phyloP scores from a whole-genome alignment of 1,140 invertebrate species.

The Trissolcus basalis region DNA sequence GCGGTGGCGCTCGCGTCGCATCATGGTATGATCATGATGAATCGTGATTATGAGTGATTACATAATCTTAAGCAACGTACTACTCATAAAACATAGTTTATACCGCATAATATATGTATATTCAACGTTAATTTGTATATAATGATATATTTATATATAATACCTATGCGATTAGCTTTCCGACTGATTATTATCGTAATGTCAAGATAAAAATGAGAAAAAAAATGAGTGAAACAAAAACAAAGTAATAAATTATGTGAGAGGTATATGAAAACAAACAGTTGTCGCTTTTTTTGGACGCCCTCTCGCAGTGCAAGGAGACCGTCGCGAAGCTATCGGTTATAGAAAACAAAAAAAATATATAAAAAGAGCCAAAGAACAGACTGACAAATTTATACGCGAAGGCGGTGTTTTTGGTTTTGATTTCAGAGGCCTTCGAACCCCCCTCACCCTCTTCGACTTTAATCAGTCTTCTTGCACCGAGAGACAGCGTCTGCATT shows the following conservation, averaged over 20 bases:
- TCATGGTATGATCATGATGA: conserved; percentile 54
- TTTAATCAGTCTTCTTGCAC: conserved; percentile 35
- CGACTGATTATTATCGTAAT: conserved; percentile 74
- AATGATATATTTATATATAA: conserved; percentile 69
- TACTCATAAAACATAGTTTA: conserved; percentile 59
- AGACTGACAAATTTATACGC: conserved; percentile 45
- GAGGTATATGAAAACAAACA: conserved; percentile 10
- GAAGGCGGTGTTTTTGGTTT: conserved; percentile 25
- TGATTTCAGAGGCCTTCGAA: conserved; percentile 13
- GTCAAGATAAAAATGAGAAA: conserved; percentile 37
- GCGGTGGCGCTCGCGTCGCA: conserved; percentile 39
- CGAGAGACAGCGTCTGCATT: conserved; percentile 25
- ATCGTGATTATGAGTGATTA: conserved; percentile 65
- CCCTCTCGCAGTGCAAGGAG: conserved; percentile 41
- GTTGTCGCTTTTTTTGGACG: conserved; percentile 26
- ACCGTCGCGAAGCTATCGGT: background rate
- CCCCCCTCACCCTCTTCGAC: background rate
- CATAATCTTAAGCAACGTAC: conserved; percentile 59
- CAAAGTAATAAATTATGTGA: conserved; percentile 49
- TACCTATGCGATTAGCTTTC: conserved; percentile 72
- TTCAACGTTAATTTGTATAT: conserved; percentile 68
- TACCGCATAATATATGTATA: conserved; percentile 67
- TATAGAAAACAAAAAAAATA: conserved; percentile 5
- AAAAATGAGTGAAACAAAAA: conserved; percentile 31
- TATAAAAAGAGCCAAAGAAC: conserved; percentile 44